These are phyloP conservation scores for Probosciger aterrimus DNA, from an alignment of 2,113 vertebrate genomes.

Conservation along the genomic window DNA sequence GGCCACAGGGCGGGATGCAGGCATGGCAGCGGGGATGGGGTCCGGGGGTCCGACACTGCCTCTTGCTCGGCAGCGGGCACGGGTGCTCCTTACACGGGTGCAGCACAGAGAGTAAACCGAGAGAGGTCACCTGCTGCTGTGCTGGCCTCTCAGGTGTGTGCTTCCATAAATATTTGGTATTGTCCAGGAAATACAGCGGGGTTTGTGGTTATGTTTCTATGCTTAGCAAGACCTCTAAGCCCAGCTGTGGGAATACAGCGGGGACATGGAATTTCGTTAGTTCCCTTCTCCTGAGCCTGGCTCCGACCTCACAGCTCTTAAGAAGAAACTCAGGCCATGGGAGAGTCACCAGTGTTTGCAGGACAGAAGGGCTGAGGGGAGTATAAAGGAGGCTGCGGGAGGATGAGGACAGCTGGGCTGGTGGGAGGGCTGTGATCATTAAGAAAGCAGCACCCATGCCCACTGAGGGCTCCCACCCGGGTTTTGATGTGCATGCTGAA, in stretches of 20 bases:
- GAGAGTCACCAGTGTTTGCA: not conserved
- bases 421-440: not conserved
- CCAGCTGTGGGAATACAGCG: not conserved
- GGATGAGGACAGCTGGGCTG: not conserved
- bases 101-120: not conserved
- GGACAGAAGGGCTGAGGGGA: not conserved
- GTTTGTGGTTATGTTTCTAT: not conserved
- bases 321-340: not conserved
- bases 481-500: not conserved
- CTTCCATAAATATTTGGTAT: not conserved
- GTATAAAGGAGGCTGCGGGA: not conserved
- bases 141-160: not conserved
- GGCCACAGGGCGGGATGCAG: not conserved
- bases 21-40: not conserved
- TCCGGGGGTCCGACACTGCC: too few species aligned
- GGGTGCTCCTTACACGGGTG: not conserved
- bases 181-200: not conserved
- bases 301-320: not conserved
- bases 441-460: not conserved
- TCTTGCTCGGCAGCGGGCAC: not conserved
- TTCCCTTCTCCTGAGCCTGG: not conserved
- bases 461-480: too few species aligned
- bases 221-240: not conserved
- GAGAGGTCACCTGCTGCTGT: not conserved
- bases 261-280: accelerated